A percentile compares a stretch with the other conserved stretches of the same genome.
phyloP scores from a whole-genome alignment of 1,140 invertebrate species.

The Holotrichia oblita region DNA sequence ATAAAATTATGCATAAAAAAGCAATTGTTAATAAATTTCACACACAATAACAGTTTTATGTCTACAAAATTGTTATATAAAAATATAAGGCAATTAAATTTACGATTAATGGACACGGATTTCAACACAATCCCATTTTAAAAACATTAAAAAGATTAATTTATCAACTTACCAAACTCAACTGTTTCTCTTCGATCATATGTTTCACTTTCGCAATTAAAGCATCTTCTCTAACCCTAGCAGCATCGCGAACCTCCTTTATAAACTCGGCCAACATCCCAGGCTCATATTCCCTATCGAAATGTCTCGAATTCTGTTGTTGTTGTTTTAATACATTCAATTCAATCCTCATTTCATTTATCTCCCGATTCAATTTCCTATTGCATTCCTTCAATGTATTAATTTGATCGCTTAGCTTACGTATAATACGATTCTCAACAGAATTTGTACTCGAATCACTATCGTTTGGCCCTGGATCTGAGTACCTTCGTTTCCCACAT shows the following conservation, averaged over 20 bases:
- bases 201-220: conserved; percentile 69
- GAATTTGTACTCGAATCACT: conserved; percentile 64
- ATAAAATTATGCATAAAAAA: conserved; percentile 8
- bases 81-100: too few relatives aligned
- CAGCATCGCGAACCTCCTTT: conserved; percentile 78
- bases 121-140: neutral
- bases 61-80: neutral
- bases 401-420: conserved; percentile 65
- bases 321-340: conserved; percentile 64
- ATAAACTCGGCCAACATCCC: conserved; percentile 79
- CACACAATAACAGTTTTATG: neutral
- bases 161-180: conserved; percentile 61
- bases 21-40: neutral
- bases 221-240: conserved; percentile 75
- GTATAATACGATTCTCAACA: conserved; percentile 62
- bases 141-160: neutral
- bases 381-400: conserved; percentile 64
- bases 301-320: conserved; percentile 59
- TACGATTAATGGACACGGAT: too few relatives aligned
- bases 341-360: conserved; percentile 65
- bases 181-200: conserved; percentile 68
- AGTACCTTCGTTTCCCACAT: conserved; percentile 63
- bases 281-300: conserved; percentile 71
- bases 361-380: conserved; percentile 64
- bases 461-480: conserved; percentile 67